Evolutionary conservation across 2,113 vertebrate genomes (phyloP).

Genomic region (Chinchilla lanigera): DNA sequence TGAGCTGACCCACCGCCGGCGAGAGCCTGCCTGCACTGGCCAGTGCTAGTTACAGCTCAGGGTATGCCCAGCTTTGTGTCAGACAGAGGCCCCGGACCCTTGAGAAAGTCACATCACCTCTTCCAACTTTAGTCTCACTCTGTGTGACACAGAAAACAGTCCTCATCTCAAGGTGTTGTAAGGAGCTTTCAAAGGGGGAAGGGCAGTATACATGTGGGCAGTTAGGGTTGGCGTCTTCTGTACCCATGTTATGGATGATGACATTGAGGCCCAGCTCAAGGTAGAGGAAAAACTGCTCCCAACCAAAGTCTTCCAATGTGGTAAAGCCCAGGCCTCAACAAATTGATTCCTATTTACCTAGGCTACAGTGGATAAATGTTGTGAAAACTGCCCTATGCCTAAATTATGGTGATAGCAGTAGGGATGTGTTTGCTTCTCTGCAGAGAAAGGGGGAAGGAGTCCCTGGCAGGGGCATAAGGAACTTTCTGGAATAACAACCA

Average conservation of each 20-base stretch:
- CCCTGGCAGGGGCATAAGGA: neutral
- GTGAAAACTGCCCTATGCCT: neutral
- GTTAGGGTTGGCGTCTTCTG: neutral
- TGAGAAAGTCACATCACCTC: neutral
- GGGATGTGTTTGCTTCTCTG: neutral
- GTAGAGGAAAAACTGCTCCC: neutral
- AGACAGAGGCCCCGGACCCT: rapidly evolving
- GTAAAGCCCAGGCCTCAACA: neutral
- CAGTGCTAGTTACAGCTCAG: neutral
- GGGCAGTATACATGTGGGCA: neutral
- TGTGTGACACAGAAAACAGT: neutral
- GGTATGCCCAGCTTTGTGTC: neutral
- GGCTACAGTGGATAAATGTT: neutral
- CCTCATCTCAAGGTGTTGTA: neutral
- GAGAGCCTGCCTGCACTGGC: too few relatives aligned
- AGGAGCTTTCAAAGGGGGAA: neutral
- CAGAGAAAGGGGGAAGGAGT: neutral
- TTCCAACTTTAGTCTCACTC: neutral
- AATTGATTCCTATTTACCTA: neutral
- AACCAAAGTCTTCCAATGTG: neutral
- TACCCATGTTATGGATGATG: neutral
- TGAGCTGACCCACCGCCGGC: neutral
- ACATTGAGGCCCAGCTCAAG: neutral
- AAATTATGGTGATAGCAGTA: neutral
- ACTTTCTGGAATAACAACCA: conserved; percentile 8